phyloP scores from a whole-genome alignment of 2,113 vertebrate species.

The Gymnorhina tibicen region DNA sequence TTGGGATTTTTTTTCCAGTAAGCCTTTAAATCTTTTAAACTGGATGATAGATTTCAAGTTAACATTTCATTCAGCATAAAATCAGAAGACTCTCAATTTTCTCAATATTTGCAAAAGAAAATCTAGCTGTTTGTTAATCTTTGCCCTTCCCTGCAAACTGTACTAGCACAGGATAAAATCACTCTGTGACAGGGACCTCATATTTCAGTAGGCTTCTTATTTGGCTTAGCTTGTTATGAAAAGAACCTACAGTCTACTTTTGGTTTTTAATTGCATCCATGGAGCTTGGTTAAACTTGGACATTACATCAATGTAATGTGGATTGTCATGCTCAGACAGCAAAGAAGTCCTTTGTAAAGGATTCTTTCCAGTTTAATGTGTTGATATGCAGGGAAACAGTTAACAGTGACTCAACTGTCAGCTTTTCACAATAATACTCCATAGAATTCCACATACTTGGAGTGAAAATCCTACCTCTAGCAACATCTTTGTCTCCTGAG shows the following conservation, averaged over 20 bases:
- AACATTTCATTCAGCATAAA: neutral
- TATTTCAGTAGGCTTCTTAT: neutral
- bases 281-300: neutral
- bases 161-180: neutral
- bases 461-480: neutral
- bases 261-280: neutral
- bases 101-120: neutral
- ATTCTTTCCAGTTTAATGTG: neutral
- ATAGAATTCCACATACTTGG: neutral
- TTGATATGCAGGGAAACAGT: neutral
- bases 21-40: neutral
- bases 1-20: neutral
- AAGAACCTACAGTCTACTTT: neutral
- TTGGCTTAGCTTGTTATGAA: neutral
- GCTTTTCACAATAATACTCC: neutral
- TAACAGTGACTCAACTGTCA: neutral
- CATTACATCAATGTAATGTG: neutral
- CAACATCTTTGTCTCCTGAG: neutral
- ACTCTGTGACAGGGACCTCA: accelerated
- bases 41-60: neutral
- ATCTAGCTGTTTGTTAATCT: neutral
- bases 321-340: neutral
- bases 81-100: neutral
- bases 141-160: neutral
- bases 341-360: neutral